Percentiles rank a stretch among this genome's conserved stretches.
These are phyloP conservation scores for Danio aesculapii DNA, from an alignment of 2,797 vertebrate genomes.

Conservation along the genomic window DNA sequence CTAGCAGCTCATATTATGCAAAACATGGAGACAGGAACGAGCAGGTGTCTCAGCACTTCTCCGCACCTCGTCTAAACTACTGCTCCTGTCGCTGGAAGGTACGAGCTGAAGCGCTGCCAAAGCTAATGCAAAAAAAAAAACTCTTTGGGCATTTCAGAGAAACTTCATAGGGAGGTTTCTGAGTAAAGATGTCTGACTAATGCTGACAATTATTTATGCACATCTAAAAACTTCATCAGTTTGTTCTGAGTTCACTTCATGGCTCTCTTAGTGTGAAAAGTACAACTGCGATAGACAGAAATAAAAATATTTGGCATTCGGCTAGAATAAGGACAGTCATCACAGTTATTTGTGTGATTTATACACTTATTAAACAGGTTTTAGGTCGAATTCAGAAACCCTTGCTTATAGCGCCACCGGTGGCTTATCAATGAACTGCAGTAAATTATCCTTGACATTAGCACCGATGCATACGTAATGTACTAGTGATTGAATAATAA, in stretches of 20 bases:
- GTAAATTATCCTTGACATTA: too few species aligned
- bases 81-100: slow-evolving; percentile 42
- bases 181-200: slow-evolving; percentile 14
- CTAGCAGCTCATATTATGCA: slow-evolving; percentile 39
- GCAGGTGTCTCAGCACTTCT: slow-evolving; percentile 49
- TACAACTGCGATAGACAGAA: too few species aligned
- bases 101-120: slow-evolving; percentile 35
- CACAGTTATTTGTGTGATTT: too few species aligned
- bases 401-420: too few species aligned
- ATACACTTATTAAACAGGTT: too few species aligned
- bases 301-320: too few species aligned
- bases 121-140: slow-evolving; percentile 9
- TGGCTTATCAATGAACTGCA: too few species aligned
- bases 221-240: background rate
- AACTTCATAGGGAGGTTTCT: slow-evolving; percentile 13
- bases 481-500: too few species aligned
- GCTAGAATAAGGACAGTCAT: too few species aligned
- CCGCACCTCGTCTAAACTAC: slow-evolving; percentile 42
- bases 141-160: slow-evolving; percentile 29
- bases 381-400: too few species aligned
- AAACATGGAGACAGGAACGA: slow-evolving; percentile 36
- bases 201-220: background rate
- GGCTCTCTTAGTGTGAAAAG: too few species aligned
- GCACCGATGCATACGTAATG: too few species aligned
- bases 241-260: background rate